These are phyloP conservation scores for Irena cyanogastra DNA, from an alignment of 2,113 vertebrate species.

Conservation along the genomic window DNA sequence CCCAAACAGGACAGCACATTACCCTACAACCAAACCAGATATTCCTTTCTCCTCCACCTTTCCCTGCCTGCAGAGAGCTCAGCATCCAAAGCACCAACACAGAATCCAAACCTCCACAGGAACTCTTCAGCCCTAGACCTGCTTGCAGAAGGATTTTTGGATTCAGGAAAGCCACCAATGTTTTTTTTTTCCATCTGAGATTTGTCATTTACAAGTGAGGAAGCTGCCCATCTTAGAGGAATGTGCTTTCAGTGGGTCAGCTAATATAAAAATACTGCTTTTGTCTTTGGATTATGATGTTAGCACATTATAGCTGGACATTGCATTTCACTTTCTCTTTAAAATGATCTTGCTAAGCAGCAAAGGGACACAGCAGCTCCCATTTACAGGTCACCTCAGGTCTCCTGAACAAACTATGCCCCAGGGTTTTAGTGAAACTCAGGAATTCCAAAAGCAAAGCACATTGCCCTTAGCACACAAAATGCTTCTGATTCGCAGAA, in stretches of 20 bases:
- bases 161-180: not conserved
- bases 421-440: not conserved
- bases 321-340: not conserved
- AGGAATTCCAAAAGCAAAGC: constrained; percentile 52
- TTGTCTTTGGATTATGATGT: not conserved
- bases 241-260: not conserved
- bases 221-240: not conserved
- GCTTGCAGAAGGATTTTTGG: not conserved
- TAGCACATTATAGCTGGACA: not conserved
- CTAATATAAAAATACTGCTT: not conserved
- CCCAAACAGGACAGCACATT: not conserved
- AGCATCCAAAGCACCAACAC: not conserved
- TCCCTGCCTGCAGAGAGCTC: not conserved
- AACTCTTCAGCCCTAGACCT: not conserved
- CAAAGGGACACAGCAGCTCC: constrained; percentile 8
- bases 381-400: constrained; percentile 53
- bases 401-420: constrained; percentile 11
- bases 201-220: not conserved
- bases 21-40: not conserved
- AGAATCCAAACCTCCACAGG: not conserved
- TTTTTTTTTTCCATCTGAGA: not conserved
- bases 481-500: constrained; percentile 45
- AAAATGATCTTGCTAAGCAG: not conserved
- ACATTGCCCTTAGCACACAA: constrained; percentile 30
- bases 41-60: not conserved